Evolutionary conservation across 2,797 vertebrate genomes (phyloP), one percentile per base, ranked within the genome.

Genomic region (Acanthurus lineatus): DNA sequence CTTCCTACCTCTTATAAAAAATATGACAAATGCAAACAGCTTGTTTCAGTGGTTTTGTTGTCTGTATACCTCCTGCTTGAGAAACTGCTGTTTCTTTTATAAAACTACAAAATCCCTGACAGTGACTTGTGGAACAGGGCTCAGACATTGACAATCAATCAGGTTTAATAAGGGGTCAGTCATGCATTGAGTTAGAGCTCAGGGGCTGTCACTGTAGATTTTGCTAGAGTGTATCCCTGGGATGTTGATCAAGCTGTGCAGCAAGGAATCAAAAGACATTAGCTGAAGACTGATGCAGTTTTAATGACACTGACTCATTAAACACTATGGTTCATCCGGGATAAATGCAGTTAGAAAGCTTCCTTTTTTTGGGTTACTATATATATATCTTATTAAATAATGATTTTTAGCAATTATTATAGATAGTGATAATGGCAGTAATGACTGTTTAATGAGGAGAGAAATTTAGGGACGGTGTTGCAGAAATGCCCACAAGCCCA

Each of bases 201-300:
- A 44, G 57, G 44, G 73, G 65, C 82, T 73, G 87, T 92, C 91
- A 85, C 51, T 77, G 82, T 86, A 78, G 63, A 91, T 91, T 90
- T 76, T 51, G 47, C 82, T 14, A 19, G 32, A 67, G 62, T 48
- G n/a, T 73, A 64, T 92, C 86, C 76, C 16, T 56, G 52, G 76
- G 81, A 90, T 90, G 81, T 86, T 86, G 70, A 91, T 89, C 77
- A 84, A 81, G 69, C 62, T 62, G 71, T 69, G 77, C 84, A 73
- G 84, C 73, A 73, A 81, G 22, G 76, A 76, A 86, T 91, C 85
- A 91, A 69, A 91, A 70, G 74, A 81, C 70, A 82, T 91, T 88
- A 88, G 66, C 51, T 61, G 76, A 59, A 62, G 77, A 70, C 77
- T 63, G 73, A 83, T 82, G 76, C 66, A 70, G 60, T 81, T 88